phyloP scores from a whole-genome alignment of 2,888 invertebrate species.

The Spatulosminthurus flaviceps region DNA sequence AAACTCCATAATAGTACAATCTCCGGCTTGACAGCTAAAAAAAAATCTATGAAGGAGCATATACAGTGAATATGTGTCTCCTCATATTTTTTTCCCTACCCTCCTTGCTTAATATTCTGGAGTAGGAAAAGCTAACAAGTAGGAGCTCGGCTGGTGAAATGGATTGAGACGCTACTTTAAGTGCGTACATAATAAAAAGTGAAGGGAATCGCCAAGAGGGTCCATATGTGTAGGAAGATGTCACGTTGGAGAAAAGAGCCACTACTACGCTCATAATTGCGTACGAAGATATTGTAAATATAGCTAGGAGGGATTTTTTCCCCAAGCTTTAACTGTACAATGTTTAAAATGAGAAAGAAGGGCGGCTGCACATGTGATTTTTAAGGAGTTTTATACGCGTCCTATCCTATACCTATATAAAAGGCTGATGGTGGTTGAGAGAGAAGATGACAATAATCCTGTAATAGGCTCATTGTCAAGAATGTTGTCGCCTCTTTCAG shows the following conservation, averaged over 20 bases:
- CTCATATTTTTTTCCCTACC: too few species aligned
- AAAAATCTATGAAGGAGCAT: too few species aligned
- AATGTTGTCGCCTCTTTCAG: slow-evolving; percentile 45
- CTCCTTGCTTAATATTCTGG: too few species aligned
- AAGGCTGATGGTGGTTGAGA: slow-evolving; percentile 16
- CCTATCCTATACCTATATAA: neutral
- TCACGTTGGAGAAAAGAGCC: neutral
- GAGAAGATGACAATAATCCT: slow-evolving; percentile 44
- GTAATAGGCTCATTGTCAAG: slow-evolving; percentile 44
- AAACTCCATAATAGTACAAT: neutral
- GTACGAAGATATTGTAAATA: neutral
- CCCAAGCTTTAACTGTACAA: too few species aligned
- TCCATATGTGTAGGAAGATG: neutral
- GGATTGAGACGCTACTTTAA: too few species aligned
- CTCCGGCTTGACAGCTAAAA: neutral
- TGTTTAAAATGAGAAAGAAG: neutral
- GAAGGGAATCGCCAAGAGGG: neutral
- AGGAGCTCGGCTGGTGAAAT: too few species aligned
- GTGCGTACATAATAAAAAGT: neutral
- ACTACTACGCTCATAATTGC: neutral
- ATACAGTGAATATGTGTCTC: too few species aligned
- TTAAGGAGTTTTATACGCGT: neutral
- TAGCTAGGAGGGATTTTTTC: neutral
- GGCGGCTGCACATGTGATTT: too few species aligned
- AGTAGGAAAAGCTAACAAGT: too few species aligned